Percentiles rank a stretch among this genome's conserved stretches.
Evolutionary conservation across 1,140 invertebrate species (phyloP).

Genomic region (Hormaphis cornu): DNA sequence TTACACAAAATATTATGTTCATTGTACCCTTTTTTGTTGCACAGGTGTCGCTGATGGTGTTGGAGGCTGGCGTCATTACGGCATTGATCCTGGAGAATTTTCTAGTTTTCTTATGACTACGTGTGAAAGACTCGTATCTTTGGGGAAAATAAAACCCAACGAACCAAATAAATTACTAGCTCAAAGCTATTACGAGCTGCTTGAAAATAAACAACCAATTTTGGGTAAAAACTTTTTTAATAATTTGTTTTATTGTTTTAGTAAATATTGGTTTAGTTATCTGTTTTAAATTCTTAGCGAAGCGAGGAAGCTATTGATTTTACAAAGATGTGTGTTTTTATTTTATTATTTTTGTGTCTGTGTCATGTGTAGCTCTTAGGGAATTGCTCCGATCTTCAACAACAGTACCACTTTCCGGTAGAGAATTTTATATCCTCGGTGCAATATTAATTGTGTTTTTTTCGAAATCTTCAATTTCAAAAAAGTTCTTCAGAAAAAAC

Average conservation of each 20-base stretch:
- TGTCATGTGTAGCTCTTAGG: no score
- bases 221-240: conserved; percentile 53
- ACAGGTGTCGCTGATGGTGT: conserved; percentile 79
- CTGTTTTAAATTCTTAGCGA: no score
- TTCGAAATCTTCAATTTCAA: no score
- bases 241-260: neutral
- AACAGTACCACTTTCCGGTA: no score
- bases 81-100: conserved; percentile 70
- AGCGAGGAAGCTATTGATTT: no score
- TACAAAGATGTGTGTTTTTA: no score
- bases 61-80: conserved; percentile 34
- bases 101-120: conserved; percentile 85
- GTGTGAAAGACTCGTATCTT: conserved; percentile 82
- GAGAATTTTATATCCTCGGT: no score
- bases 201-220: conserved; percentile 84
- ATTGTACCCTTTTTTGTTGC: conserved; percentile 35
- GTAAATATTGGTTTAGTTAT: neutral
- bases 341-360: no score
- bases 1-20: conserved; percentile 16
- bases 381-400: no score
- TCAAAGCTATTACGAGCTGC: conserved; percentile 80
- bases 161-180: conserved; percentile 79
- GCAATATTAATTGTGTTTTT: no score
- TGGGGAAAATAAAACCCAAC: conserved; percentile 72
- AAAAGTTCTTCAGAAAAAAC: no score